Conservation (phyloP, 2,888 invertebrate species). For the Eupithecia vulgata region DNA sequence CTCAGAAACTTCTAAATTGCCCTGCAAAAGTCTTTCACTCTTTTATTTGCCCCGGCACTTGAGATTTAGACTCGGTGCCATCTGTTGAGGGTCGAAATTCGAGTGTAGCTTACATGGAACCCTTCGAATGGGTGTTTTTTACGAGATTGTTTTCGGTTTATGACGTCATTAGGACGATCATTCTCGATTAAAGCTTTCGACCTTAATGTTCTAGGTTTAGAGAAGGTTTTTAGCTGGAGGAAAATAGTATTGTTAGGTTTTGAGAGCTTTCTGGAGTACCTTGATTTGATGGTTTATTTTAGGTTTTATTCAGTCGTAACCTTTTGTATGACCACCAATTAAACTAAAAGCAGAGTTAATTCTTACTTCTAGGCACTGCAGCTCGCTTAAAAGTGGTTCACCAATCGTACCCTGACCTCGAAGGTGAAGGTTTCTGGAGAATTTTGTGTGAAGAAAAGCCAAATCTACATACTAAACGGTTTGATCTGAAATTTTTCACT, state of each 20-base stretch:
- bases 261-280: slow-evolving; percentile 27
- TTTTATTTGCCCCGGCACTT: slow-evolving; percentile 11
- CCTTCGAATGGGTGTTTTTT: slow-evolving; percentile 48
- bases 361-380: too few species aligned
- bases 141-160: slow-evolving; percentile 58
- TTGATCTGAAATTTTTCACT: too few species aligned
- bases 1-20: slow-evolving; percentile 25
- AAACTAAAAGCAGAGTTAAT: slow-evolving; percentile 41
- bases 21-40: slow-evolving; percentile 9
- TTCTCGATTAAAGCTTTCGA: slow-evolving; percentile 41
- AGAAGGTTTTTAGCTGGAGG: slow-evolving; percentile 43
- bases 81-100: slow-evolving; percentile 38
- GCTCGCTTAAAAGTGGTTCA: too few species aligned
- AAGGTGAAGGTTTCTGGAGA: too few species aligned
- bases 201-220: slow-evolving; percentile 46
- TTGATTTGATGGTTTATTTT: slow-evolving; percentile 10
- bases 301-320: slow-evolving; percentile 63
- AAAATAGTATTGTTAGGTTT: slow-evolving; percentile 46
- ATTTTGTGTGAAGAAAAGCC: too few species aligned
- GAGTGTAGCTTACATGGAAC: slow-evolving; percentile 47
- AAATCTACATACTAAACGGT: too few species aligned
- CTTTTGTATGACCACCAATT: slow-evolving; percentile 49
- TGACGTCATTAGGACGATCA: slow-evolving; percentile 46
- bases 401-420: too few species aligned
- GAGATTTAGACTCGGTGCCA: slow-evolving; percentile 30